phyloP scores from a whole-genome alignment of 2,113 vertebrate genomes.

The Proteles cristata region DNA sequence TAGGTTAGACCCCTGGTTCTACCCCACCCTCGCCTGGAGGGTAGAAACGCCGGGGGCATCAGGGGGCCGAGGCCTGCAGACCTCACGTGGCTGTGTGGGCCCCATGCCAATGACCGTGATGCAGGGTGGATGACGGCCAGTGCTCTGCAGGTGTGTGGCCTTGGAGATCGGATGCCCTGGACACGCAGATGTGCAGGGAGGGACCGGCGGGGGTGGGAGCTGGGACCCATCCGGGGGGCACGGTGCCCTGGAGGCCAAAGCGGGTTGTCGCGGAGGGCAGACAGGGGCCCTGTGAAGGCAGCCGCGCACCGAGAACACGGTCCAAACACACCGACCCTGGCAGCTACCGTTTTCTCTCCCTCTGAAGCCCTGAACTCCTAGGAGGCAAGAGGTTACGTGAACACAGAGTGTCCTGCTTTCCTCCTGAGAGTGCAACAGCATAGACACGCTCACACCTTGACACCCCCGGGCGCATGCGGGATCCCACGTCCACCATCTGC shows the following conservation, averaged over 20 bases:
- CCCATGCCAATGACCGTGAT: fast-evolving
- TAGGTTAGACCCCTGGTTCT: not conserved
- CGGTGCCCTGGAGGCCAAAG: fast-evolving
- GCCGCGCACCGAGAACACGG: fast-evolving
- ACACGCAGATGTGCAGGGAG: fast-evolving
- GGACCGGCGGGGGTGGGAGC: fast-evolving
- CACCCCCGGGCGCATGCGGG: not conserved
- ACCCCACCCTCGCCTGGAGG: too few relatives aligned
- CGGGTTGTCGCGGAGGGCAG: fast-evolving
- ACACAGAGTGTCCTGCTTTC: not conserved
- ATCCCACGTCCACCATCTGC: not conserved
- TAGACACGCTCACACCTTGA: not conserved
- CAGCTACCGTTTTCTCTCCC: not conserved
- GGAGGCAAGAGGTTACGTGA: not conserved
- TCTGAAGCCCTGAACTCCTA: not conserved
- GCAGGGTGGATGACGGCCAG: fast-evolving
- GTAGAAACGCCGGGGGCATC: not conserved
- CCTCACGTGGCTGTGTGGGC: not conserved
- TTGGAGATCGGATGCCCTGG: not conserved
- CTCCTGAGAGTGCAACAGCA: not conserved
- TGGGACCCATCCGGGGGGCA: fast-evolving
- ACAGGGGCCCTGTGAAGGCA: fast-evolving
- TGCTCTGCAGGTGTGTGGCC: not conserved
- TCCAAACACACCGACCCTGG: not conserved
- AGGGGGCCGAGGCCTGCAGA: not conserved